Evolutionary conservation across 2,797 vertebrate species (phyloP), one percentile per base, ranked within the genome.

Genomic region (Urophycis tenuis): DNA sequence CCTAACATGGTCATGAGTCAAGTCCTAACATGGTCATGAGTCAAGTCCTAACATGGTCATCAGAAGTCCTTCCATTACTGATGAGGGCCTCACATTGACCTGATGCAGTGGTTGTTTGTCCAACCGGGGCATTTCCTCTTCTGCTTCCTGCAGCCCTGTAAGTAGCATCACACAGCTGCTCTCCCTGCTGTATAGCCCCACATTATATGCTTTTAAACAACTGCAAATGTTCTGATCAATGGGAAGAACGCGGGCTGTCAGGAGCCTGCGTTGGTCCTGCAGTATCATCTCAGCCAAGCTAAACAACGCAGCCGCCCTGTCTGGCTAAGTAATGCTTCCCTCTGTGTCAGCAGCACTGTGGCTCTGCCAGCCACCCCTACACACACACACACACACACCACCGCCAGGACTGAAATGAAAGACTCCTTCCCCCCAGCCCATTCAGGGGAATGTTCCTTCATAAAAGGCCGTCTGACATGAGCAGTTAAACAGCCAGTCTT

Each of bases 401-500:
- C 45, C 45, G 8, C 45, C 45, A 7, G 78, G 81, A 87, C 72
- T 80, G 64, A 79, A 78, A 49, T 80, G 75, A 87, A 80, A 83
- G 76, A 86, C 29, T 81, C 76, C 86, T 82, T 86, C 81, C 84
- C 87, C 73, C 79, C 75, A 34, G 32, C 76, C 78, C 79, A 78
- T 87, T 69, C 69, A 75, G 71, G 71, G 81, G 80, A 84, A 79
- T 78, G 82, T 85, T 53, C 49, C 69, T 79, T 82, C 35, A 81
- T 83, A 79, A 90, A 89, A 85, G 64, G 33, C 74, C 76, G 35
- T 78, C 79, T 84, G 79, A 81, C 83, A 82, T 84, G 80, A 85
- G 86, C 79, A 64, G 45, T 79, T 78, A 80, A 89, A 86, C 82
- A 79, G 73, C 78, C 77, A 81, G 25, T 80, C 71, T 29, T 36